Conservation (phyloP, 2,113 vertebrate genomes). For the Arizona elegans region DNA sequence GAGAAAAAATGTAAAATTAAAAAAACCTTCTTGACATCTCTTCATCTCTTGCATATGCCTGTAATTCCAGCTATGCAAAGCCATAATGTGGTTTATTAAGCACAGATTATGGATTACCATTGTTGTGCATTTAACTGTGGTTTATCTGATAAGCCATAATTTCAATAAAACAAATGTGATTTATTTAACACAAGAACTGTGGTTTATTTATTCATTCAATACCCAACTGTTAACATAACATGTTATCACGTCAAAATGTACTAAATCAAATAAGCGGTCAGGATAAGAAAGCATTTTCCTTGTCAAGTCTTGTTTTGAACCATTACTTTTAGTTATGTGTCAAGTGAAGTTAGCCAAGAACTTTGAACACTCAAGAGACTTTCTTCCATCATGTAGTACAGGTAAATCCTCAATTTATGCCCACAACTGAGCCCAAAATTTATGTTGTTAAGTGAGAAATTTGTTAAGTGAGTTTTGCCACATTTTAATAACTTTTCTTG, state of each 20-base stretch:
- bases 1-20: background rate
- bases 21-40: background rate
- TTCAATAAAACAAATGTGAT: background rate
- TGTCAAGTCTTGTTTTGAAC: background rate
- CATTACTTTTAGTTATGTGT: background rate
- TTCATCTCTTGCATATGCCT: background rate
- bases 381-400: background rate
- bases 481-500: no score
- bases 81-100: background rate
- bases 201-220: background rate
- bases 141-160: background rate
- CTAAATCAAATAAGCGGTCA: background rate
- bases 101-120: background rate
- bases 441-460: no score
- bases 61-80: background rate
- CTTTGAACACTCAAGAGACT: background rate
- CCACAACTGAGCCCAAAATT: no score
- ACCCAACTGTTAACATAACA: background rate
- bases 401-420: no score
- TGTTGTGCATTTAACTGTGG: background rate
- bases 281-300: background rate
- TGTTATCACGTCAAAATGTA: background rate
- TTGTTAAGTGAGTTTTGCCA: no score
- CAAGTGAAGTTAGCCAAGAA: background rate
- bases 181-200: background rate